Evolutionary conservation across 2,797 vertebrate species (phyloP), one percentile per base, ranked within the genome.

Genomic region (Tadarida brasiliensis): DNA sequence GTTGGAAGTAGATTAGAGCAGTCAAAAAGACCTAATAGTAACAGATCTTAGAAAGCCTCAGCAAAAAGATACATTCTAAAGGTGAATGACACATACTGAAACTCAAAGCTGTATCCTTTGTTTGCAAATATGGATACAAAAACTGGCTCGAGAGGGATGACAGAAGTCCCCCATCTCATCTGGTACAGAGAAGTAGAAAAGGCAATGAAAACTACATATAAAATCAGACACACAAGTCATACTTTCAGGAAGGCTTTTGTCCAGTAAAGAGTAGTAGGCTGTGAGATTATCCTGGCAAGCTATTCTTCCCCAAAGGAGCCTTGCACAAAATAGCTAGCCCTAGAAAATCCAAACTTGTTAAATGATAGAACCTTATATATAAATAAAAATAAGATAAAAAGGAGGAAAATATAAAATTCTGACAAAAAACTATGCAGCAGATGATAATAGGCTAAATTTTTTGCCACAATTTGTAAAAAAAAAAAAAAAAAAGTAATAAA

Each of bases 321-420:
- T 19, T 68, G 12, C 24, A 80, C 22, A 54, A 74, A 94, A 91
- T 8, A 88, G 20, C 28, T 70, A 49, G n/a, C 59, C 73, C 5
- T 47, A 51, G 33, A 84, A 63, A 73, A 59, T 12, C n/a, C 39
- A 44, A 67, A 77, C 39, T 73, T 83, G 22, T 73, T 84, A 28
- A 78, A n/a, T 3, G 22, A 89, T 19, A 67, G 49, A 1, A 76
- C 78, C 16, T 76, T 63, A 56, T 16, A 81, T 35, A 30, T 70
- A 81, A 92, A 94, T 35, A 94, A 71, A 95, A 74, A 28, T 76
- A 59, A 54, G 11, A 89, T 30, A 94, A 85, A 93, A 93, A 14
- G 51, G 6, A 73, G 9, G 44, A 76, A 71, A 71, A 86, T 16
- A 15, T 86, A 63, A 80, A 92, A 81, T 70, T 84, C 74, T 77